Percentiles rank a stretch among this genome's conserved stretches.
phyloP scores from a whole-genome alignment of 2,113 vertebrate species.

The Chaetura pelagica region DNA sequence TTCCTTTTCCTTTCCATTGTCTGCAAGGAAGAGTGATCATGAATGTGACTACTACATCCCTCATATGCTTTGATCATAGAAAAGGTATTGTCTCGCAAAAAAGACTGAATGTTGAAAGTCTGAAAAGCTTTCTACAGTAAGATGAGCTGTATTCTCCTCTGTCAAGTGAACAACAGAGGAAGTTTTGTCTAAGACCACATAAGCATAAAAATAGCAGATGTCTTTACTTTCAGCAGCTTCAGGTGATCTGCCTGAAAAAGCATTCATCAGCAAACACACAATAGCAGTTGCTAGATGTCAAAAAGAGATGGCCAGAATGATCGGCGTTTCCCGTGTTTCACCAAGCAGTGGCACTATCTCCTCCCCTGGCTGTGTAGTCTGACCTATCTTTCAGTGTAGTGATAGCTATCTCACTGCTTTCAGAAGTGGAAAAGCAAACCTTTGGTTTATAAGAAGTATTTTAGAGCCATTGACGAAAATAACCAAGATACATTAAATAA shows the following conservation, averaged over 20 bases:
- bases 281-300: conserved; percentile 78
- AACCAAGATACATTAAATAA: background rate
- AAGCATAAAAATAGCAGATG: conserved; percentile 78
- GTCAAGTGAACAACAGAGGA: conserved; percentile 81
- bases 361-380: conserved; percentile 65
- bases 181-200: conserved; percentile 82
- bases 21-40: conserved; percentile 20
- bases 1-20: background rate
- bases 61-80: conserved; percentile 85
- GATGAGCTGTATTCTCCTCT: conserved; percentile 81
- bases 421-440: conserved; percentile 73
- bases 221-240: conserved; percentile 71
- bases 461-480: conserved; percentile 11
- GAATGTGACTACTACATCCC: conserved; percentile 75
- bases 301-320: conserved; percentile 73
- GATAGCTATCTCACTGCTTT: conserved; percentile 69
- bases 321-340: conserved; percentile 60
- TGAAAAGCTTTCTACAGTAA: conserved; percentile 71
- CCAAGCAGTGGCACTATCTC: conserved; percentile 65
- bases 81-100: conserved; percentile 78
- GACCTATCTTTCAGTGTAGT: conserved; percentile 54
- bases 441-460: conserved; percentile 51
- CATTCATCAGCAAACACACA: conserved; percentile 67
- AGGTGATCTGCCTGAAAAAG: conserved; percentile 67
- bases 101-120: conserved; percentile 74